Conservation (phyloP, 2,888 invertebrate genomes). For the Serripes groenlandicus region DNA sequence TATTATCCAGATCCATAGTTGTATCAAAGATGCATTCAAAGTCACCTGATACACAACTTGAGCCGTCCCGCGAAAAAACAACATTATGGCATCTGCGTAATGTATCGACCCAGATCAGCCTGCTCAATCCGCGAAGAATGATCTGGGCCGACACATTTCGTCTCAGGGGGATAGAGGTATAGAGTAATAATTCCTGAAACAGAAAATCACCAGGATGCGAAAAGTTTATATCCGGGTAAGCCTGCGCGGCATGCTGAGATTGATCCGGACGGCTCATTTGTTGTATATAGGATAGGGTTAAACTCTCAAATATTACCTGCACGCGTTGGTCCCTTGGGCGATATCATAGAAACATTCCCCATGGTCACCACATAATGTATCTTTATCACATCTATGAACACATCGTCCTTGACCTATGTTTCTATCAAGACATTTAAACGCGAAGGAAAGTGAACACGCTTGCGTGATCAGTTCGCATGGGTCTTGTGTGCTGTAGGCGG, state of each 20-base stretch:
- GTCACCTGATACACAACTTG: too few relatives aligned
- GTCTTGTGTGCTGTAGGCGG: not conserved
- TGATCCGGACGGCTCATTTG: not conserved
- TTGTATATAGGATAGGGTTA: not conserved
- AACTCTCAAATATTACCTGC: conserved; percentile 33
- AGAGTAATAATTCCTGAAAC: not conserved
- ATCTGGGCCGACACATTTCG: not conserved
- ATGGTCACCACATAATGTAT: conserved; percentile 30
- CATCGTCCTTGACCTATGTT: conserved; percentile 4
- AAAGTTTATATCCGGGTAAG: not conserved
- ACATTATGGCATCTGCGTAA: too few relatives aligned
- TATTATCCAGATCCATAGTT: too few relatives aligned
- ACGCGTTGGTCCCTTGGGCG: conserved; percentile 12
- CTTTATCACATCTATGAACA: conserved; percentile 33
- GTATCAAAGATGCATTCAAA: too few relatives aligned
- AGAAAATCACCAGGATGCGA: not conserved
- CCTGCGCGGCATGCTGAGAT: not conserved
- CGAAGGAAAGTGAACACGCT: not conserved
- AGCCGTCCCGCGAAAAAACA: too few relatives aligned
- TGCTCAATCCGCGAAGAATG: too few relatives aligned
- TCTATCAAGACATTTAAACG: not conserved
- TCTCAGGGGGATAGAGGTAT: not conserved
- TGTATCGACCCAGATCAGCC: too few relatives aligned
- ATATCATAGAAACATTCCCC: conserved; percentile 43
- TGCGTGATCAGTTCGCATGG: not conserved